phyloP scores from a whole-genome alignment of 2,888 invertebrate species.

The Cosmia trapezina region DNA sequence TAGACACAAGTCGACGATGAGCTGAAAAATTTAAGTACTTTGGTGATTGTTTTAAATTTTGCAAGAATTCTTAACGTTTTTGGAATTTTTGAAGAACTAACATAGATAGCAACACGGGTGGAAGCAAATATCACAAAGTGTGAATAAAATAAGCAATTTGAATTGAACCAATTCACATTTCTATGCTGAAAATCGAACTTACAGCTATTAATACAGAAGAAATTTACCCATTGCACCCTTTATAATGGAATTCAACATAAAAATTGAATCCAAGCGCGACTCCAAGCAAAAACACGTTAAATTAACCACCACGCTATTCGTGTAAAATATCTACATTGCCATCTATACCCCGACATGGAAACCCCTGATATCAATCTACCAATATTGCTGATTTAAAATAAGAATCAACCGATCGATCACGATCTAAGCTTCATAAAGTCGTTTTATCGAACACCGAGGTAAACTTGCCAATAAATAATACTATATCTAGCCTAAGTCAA shows the following conservation, averaged over 20 bases:
- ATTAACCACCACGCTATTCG: slow-evolving; percentile 16
- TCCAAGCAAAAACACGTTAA: slow-evolving; percentile 17
- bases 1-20: slow-evolving; percentile 45
- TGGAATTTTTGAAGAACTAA: too few species aligned
- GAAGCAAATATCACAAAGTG: neutral
- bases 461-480: slow-evolving; percentile 70
- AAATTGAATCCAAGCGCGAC: neutral
- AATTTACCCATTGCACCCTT: neutral
- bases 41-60: slow-evolving; percentile 32
- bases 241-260: neutral
- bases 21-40: slow-evolving; percentile 33
- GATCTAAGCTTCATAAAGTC: slow-evolving; percentile 68
- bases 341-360: slow-evolving; percentile 51
- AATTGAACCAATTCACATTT: neutral
- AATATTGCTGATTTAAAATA: slow-evolving; percentile 62
- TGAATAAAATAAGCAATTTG: neutral
- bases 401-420: slow-evolving; percentile 67
- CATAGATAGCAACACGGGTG: too few species aligned
- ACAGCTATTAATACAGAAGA: neutral
- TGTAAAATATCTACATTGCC: slow-evolving; percentile 42
- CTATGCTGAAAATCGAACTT: neutral
- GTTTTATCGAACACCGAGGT: slow-evolving; percentile 62
- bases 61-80: neutral
- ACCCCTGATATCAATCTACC: slow-evolving; percentile 52
- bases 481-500: slow-evolving; percentile 70